phyloP scores from a whole-genome alignment of 2,888 invertebrate genomes.

The Sphaeridia pumilis region DNA sequence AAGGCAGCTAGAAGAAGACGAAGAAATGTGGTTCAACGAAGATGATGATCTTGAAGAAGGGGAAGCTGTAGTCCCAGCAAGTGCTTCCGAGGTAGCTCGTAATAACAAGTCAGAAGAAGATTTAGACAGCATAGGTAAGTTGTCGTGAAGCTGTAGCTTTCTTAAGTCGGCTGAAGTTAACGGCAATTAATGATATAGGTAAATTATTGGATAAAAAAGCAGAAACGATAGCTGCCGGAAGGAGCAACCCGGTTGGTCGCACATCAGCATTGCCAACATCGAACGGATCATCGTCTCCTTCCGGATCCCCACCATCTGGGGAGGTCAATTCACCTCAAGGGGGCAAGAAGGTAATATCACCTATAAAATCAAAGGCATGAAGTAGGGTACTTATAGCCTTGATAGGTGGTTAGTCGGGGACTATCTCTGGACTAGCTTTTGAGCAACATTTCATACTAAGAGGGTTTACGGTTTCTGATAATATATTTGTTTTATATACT shows the following conservation, averaged over 20 bases:
- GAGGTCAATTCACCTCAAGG: slow-evolving; percentile 18
- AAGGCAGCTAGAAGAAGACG: slow-evolving; percentile 88
- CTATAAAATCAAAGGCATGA: no score
- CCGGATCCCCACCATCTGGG: slow-evolving; percentile 24
- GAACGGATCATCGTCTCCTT: slow-evolving; percentile 22
- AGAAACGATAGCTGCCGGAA: slow-evolving; percentile 37
- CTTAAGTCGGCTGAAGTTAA: not conserved
- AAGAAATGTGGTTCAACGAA: slow-evolving; percentile 98
- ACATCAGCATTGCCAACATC: slow-evolving; percentile 21
- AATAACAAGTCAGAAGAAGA: slow-evolving; percentile 49
- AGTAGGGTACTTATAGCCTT: no score
- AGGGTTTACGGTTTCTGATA: slow-evolving; percentile 10
- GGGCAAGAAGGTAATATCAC: slow-evolving; percentile 19
- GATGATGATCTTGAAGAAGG: slow-evolving; percentile 81
- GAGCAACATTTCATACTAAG: no score
- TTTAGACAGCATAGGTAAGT: slow-evolving; percentile 48
- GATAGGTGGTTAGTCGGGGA: no score
- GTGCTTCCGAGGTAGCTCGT: slow-evolving; percentile 42
- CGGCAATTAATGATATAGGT: slow-evolving; percentile 40
- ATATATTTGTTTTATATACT: slow-evolving; percentile 20
- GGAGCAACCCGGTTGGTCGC: slow-evolving; percentile 28
- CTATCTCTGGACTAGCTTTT: no score
- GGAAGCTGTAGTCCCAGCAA: slow-evolving; percentile 36
- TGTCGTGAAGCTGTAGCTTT: not conserved
- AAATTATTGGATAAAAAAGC: slow-evolving; percentile 57